phyloP scores from a whole-genome alignment of 2,113 vertebrate genomes.

The Chionodraco myersi region DNA sequence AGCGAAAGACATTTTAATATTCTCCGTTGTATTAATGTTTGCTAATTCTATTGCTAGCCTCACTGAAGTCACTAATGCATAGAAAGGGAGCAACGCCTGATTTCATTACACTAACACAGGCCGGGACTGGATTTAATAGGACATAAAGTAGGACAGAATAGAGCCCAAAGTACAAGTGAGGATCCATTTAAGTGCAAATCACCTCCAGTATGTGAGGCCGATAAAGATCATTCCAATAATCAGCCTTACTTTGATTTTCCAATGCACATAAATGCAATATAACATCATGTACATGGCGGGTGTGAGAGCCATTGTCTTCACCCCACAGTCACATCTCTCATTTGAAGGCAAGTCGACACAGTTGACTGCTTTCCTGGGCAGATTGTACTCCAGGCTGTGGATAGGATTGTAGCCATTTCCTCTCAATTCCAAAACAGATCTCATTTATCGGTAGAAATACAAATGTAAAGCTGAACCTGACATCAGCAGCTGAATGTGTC shows the following conservation, averaged over 20 bases:
- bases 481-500: constrained; percentile 34
- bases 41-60: background rate
- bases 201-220: constrained; percentile 25
- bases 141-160: background rate
- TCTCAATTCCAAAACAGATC: constrained; percentile 53
- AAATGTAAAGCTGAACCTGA: constrained; percentile 29
- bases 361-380: constrained; percentile 43
- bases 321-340: constrained; percentile 55
- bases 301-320: constrained; percentile 30
- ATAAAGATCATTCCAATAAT: constrained; percentile 53
- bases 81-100: constrained; percentile 23
- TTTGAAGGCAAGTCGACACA: constrained; percentile 66
- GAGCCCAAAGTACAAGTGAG: too few species aligned
- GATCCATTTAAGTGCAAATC: constrained; percentile 20
- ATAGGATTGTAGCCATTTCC: constrained; percentile 47
- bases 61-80: constrained; percentile 10
- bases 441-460: constrained; percentile 48
- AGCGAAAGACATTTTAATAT: constrained; percentile 7
- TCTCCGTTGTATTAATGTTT: background rate
- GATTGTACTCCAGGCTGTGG: constrained; percentile 36
- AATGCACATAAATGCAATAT: constrained; percentile 42
- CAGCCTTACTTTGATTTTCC: constrained; percentile 27
- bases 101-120: constrained; percentile 27
- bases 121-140: constrained; percentile 25
- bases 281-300: constrained; percentile 39